phyloP scores from a whole-genome alignment of 2,113 vertebrate genomes.

The Romanogobio albipinnatus region DNA sequence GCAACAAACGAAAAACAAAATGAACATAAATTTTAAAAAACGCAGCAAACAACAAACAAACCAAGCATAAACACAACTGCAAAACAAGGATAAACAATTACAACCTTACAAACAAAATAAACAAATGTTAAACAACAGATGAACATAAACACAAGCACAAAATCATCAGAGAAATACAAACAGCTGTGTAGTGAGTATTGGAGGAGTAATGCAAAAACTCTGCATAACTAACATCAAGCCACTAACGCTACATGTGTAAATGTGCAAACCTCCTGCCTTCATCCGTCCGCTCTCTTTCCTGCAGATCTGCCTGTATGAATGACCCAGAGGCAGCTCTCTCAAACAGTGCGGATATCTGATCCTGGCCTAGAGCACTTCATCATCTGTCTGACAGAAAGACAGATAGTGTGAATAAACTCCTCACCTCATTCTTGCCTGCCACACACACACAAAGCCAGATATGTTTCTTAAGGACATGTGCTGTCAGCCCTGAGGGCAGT shows the following conservation, averaged over 20 bases:
- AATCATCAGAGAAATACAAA: not conserved
- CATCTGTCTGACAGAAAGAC: not conserved
- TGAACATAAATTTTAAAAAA: not conserved
- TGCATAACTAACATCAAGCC: not conserved
- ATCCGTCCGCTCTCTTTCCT: not conserved
- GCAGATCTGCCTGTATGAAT: not conserved
- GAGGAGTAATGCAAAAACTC: not conserved
- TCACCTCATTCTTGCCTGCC: constrained; percentile 21
- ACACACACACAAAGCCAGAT: constrained; percentile 31
- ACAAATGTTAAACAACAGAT: not conserved
- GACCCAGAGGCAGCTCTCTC: not conserved
- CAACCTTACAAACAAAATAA: not conserved
- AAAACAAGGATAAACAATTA: no score
- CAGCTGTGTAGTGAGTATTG: not conserved
- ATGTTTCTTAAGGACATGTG: constrained; percentile 44
- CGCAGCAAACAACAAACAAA: not conserved
- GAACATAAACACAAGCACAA: not conserved
- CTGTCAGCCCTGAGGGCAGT: constrained; percentile 13
- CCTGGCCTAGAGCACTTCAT: not conserved
- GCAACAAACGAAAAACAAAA: not conserved
- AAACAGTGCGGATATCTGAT: not conserved
- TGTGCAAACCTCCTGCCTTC: not conserved
- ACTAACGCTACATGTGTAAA: not conserved
- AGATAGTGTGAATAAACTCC: not conserved
- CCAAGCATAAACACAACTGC: not conserved